These are phyloP conservation scores for Sminthurinus signatus DNA, from an alignment of 1,140 invertebrate genomes.

Conservation along the genomic window DNA sequence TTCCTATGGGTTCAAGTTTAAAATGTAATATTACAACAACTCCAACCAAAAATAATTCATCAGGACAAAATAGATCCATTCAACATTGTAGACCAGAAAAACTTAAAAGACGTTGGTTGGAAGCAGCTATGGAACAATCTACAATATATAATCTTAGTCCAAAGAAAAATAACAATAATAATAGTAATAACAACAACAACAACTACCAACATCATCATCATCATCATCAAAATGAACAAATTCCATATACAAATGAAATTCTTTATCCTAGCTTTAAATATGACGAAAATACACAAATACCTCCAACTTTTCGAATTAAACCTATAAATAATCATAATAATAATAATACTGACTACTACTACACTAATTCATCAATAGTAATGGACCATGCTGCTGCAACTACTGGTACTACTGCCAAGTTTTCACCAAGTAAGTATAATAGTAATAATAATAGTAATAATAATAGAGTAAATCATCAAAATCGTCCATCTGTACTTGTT, in stretches of 20 bases:
- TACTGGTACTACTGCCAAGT: no score
- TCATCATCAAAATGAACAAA: neutral
- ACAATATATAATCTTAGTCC: neutral
- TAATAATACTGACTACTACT: neutral
- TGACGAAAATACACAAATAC: neutral
- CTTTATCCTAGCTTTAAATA: conserved; percentile 3
- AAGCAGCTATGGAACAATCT: conserved; percentile 36
- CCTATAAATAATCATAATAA: neutral
- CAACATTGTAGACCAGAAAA: conserved; percentile 23
- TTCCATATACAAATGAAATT: neutral
- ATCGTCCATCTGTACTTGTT: conserved; percentile 37
- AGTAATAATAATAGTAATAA: conserved; percentile 14
- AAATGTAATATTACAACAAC: conserved; percentile 13
- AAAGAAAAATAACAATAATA: no score
- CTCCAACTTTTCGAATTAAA: neutral
- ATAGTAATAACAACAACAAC: no score
- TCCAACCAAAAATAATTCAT: neutral
- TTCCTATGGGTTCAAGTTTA: conserved; percentile 22
- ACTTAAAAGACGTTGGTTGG: conserved; percentile 36
- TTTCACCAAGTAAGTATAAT: conserved; percentile 1
- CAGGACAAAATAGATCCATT: neutral
- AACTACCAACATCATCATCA: no score
- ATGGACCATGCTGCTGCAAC: no score
- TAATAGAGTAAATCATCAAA: conserved; percentile 1
- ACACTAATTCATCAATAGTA: conserved; percentile 10